Evolutionary conservation across 2,113 vertebrate species (phyloP).

Genomic region (Psephotus haematonotus): DNA sequence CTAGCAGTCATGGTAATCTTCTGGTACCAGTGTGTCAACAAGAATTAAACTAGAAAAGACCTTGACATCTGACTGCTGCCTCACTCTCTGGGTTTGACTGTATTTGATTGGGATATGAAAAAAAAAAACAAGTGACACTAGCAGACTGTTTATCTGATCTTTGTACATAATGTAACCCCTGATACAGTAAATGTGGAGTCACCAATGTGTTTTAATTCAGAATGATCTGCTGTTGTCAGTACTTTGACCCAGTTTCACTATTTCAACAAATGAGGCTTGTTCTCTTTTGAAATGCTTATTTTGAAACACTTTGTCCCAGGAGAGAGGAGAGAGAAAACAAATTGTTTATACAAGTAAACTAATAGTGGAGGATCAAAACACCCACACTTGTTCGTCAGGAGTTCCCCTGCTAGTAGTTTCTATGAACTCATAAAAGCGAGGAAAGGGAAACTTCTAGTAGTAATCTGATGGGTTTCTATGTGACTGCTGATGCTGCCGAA

Average conservation of each 20-base stretch:
- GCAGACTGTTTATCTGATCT: background rate
- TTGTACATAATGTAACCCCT: accelerated
- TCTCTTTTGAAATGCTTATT: background rate
- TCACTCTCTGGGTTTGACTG: background rate
- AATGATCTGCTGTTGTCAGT: background rate
- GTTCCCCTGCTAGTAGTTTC: background rate
- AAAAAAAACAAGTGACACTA: background rate
- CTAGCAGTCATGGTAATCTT: background rate
- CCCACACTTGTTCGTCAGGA: background rate
- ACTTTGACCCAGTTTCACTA: background rate
- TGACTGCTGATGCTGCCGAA: background rate
- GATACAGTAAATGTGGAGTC: background rate
- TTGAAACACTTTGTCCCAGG: background rate
- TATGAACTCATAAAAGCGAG: background rate
- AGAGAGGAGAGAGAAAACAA: constrained; percentile 14
- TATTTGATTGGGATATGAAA: background rate
- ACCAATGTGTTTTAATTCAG: background rate
- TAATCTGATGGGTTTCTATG: background rate
- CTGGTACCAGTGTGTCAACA: background rate
- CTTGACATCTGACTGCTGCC: background rate
- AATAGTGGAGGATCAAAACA: background rate
- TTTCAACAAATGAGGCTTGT: background rate
- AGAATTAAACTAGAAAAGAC: background rate
- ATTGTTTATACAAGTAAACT: constrained; percentile 23
- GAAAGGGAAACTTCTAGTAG: background rate